Evolutionary conservation across 1,140 invertebrate species (phyloP).

Genomic region (Conopomorpha cramerella): DNA sequence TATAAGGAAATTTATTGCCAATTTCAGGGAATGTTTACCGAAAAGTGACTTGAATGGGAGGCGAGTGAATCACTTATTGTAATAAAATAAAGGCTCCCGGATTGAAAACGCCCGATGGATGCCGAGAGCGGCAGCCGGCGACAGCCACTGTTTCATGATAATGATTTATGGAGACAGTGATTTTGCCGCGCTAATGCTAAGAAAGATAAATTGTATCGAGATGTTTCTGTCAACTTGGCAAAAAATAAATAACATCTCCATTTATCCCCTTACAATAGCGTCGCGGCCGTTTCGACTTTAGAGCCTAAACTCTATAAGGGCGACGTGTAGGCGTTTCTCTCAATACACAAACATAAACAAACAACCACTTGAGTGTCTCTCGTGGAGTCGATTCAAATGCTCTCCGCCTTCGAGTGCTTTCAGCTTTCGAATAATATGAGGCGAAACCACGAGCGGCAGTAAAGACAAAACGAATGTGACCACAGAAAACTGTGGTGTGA

Average conservation of each 20-base stretch:
- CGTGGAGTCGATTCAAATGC: too few species aligned
- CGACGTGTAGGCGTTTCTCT: too few species aligned
- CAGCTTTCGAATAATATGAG: too few species aligned
- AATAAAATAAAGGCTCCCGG: conserved; percentile 50
- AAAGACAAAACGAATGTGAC: too few species aligned
- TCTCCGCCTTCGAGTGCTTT: too few species aligned
- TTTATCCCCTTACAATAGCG: conserved; percentile 14
- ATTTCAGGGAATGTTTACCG: conserved; percentile 48
- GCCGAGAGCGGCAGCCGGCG: conserved; percentile 29
- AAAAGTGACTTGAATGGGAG: conserved; percentile 46
- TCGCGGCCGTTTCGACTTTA: too few species aligned
- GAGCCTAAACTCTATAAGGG: too few species aligned
- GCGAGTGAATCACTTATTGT: conserved; percentile 51
- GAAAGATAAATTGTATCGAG: conserved; percentile 43
- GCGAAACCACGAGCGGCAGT: too few species aligned
- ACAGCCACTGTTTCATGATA: conserved; percentile 41
- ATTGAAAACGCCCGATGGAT: conserved; percentile 52
- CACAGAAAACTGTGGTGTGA: too few species aligned
- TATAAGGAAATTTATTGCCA: conserved; percentile 51
- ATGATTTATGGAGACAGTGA: conserved; percentile 54
- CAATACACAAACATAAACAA: too few species aligned
- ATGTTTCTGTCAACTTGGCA: conserved; percentile 17
- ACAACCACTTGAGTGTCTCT: too few species aligned
- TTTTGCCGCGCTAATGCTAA: conserved; percentile 42
- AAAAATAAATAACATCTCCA: conserved; percentile 21